Evolutionary conservation across 2,113 vertebrate species (phyloP).

Genomic region (Eublepharis macularius): DNA sequence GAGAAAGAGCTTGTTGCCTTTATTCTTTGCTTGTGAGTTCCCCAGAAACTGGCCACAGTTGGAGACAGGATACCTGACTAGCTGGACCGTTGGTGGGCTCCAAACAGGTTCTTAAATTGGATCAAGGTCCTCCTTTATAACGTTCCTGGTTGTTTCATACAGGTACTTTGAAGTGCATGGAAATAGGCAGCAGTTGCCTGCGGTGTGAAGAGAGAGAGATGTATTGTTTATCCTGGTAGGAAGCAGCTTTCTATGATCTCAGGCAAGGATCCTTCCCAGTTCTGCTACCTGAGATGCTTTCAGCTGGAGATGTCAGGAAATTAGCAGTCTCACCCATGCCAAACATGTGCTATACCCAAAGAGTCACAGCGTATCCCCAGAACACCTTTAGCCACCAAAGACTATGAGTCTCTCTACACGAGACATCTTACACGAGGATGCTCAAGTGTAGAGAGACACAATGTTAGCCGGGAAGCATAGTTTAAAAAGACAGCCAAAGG

Average conservation of each 20-base stretch:
- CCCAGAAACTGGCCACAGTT: no score
- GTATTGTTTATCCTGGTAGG: neutral
- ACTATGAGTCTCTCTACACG: no score
- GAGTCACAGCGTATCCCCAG: neutral
- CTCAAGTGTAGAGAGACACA: no score
- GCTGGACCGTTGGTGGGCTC: neutral
- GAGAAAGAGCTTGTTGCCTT: neutral
- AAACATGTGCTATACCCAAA: neutral
- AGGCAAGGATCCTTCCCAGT: neutral
- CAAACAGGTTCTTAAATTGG: neutral
- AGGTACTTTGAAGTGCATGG: neutral
- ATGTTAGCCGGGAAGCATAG: no score
- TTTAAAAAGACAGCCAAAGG: no score
- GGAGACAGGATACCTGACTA: neutral
- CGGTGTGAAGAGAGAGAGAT: no score
- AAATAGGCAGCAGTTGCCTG: neutral
- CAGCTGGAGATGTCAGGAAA: neutral
- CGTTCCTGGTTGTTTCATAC: neutral
- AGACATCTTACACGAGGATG: no score
- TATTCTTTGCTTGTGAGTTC: neutral
- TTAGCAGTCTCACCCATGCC: neutral
- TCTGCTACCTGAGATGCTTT: neutral
- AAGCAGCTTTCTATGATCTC: neutral
- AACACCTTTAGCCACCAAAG: no score
- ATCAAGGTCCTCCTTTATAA: neutral